These are phyloP conservation scores for Neomicropteryx cornuta DNA, from an alignment of 1,140 invertebrate species.

Conservation along the genomic window DNA sequence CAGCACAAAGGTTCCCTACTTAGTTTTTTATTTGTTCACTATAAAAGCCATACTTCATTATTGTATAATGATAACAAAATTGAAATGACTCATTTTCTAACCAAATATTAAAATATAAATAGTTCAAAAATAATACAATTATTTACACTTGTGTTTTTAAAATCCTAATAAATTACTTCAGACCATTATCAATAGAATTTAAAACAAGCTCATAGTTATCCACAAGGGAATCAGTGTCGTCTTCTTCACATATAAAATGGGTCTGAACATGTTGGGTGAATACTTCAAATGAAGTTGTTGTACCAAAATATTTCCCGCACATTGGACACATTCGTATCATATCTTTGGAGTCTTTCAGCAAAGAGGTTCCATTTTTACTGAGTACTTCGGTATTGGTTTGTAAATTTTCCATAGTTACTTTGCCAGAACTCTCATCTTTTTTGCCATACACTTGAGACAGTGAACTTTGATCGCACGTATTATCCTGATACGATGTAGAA, in stretches of 20 bases:
- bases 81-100: neutral
- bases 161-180: slow-evolving; percentile 5
- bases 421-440: too few relatives aligned
- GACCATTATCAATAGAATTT: slow-evolving; percentile 11
- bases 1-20: too few relatives aligned
- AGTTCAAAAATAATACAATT: too few relatives aligned
- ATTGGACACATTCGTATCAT: slow-evolving; percentile 42
- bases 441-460: too few relatives aligned
- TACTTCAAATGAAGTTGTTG: slow-evolving; percentile 30
- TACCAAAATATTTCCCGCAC: slow-evolving; percentile 36
- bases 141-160: neutral
- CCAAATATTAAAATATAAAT: too few relatives aligned
- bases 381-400: slow-evolving; percentile 11
- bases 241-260: slow-evolving; percentile 39
- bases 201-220: slow-evolving; percentile 29
- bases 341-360: neutral
- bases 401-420: too few relatives aligned
- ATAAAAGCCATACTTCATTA: too few relatives aligned
- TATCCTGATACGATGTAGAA: slow-evolving; percentile 24
- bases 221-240: slow-evolving; percentile 28
- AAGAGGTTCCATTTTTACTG: slow-evolving; percentile 14
- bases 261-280: slow-evolving; percentile 43
- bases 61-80: too few relatives aligned
- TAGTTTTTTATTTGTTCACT: too few relatives aligned
- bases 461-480: slow-evolving; percentile 21